These are phyloP conservation scores for Papilio dardanus DNA, from an alignment of 1,140 invertebrate species.

Conservation along the genomic window DNA sequence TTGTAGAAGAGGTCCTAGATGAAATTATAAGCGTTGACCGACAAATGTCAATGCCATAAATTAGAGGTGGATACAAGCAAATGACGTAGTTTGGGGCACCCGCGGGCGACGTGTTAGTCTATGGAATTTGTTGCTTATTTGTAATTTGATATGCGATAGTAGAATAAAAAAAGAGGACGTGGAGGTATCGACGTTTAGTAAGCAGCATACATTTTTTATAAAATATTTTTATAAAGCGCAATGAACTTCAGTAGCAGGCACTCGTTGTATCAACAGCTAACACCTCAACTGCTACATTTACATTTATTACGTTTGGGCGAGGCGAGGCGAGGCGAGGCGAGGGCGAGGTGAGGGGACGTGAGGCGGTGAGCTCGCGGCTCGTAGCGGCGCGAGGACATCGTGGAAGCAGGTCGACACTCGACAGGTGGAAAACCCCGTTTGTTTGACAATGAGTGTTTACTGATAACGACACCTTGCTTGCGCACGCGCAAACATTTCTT, in stretches of 20 bases:
- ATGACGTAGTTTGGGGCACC: constrained; percentile 34
- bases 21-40: neutral
- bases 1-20: neutral
- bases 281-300: neutral
- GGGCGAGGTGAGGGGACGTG: neutral
- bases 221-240: neutral
- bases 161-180: neutral
- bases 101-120: neutral
- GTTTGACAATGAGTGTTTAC: constrained; percentile 23
- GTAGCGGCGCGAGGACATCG: constrained; percentile 40
- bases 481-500: neutral
- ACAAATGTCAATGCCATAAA: constrained; percentile 17
- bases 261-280: neutral
- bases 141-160: neutral
- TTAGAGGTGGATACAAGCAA: constrained; percentile 4
- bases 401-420: constrained; percentile 51
- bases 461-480: constrained; percentile 37
- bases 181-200: too few relatives aligned
- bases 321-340: too few relatives aligned
- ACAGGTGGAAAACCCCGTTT: constrained; percentile 55
- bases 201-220: too few relatives aligned
- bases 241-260: neutral
- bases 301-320: neutral
- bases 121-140: constrained; percentile 42
- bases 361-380: too few relatives aligned